Evolutionary conservation across 2,113 vertebrate species (phyloP).

Genomic region (Thryonomys swinderianus): DNA sequence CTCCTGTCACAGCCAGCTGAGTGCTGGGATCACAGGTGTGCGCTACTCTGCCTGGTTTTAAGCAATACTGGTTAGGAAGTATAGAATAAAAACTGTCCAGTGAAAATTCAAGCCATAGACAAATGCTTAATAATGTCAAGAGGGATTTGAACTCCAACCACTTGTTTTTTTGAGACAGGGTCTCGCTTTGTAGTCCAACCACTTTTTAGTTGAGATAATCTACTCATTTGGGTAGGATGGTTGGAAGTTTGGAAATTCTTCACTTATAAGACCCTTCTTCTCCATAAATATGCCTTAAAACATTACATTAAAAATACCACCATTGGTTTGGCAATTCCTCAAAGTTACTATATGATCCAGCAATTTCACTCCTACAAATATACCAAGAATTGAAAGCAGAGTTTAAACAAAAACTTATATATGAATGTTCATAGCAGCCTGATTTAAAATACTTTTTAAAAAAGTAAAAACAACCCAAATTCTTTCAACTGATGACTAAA

Average conservation of each 20-base stretch:
- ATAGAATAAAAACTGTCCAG: neutral
- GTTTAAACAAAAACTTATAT: conserved; percentile 24
- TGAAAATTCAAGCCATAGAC: conserved; percentile 31
- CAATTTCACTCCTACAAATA: neutral
- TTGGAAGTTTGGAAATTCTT: neutral
- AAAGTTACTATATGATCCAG: neutral
- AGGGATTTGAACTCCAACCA: conserved; percentile 1
- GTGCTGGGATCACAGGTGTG: neutral
- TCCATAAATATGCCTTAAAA: neutral
- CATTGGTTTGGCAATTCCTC: neutral
- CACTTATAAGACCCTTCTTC: neutral
- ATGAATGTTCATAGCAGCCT: conserved; percentile 3
- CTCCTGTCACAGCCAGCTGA: neutral
- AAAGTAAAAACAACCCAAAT: neutral
- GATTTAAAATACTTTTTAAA: neutral
- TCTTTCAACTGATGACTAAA: neutral
- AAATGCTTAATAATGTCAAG: conserved; percentile 22
- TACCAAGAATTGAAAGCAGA: neutral
- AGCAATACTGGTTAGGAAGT: neutral
- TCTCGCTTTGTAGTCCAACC: neutral
- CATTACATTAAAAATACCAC: neutral
- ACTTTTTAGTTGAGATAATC: neutral
- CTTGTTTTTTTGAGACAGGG: too few species aligned
- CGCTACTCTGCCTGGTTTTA: neutral
- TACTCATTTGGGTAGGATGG: neutral